Conservation (phyloP, 2,888 invertebrate genomes). For the Neuroscelio doddi region DNA sequence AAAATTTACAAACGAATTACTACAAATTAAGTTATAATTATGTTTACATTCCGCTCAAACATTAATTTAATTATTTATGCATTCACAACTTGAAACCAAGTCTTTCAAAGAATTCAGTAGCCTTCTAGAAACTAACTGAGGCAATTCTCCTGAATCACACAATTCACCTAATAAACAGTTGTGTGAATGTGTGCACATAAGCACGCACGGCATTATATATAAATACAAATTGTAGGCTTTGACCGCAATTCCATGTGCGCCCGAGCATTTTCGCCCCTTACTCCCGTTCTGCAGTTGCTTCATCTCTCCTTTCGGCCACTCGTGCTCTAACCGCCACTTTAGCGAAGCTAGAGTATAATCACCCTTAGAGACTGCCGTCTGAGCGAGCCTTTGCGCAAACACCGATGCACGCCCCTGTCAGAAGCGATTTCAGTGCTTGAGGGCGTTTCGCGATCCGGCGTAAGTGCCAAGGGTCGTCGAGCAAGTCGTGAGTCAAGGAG, state of each 20-base stretch:
- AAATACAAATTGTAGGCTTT: conserved; percentile 5
- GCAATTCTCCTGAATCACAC: too few species aligned
- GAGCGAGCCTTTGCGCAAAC: conserved; percentile 14
- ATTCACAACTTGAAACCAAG: too few species aligned
- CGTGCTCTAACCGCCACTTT: conserved; percentile 15
- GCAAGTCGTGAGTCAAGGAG: not conserved
- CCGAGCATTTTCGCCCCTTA: not conserved
- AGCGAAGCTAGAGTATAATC: conserved; percentile 13
- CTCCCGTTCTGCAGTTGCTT: conserved; percentile 1
- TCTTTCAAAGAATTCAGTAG: too few species aligned
- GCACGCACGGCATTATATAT: too few species aligned
- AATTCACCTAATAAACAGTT: too few species aligned
- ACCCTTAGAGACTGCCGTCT: conserved; percentile 16
- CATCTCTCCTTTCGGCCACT: conserved; percentile 11
- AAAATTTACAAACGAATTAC: too few species aligned
- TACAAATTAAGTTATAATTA: too few species aligned
- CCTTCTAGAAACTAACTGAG: too few species aligned
- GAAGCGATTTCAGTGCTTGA: conserved; percentile 12
- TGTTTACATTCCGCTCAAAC: too few species aligned
- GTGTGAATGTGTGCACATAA: too few species aligned
- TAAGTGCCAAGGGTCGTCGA: conserved; percentile 9
- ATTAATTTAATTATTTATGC: too few species aligned
- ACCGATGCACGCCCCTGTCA: conserved; percentile 9
- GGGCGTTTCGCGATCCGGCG: conserved; percentile 13
- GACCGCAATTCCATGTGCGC: not conserved